Evolutionary conservation across 2,113 vertebrate species (phyloP), one percentile per base, ranked within the genome.

Genomic region (Oreochromis aureus): DNA sequence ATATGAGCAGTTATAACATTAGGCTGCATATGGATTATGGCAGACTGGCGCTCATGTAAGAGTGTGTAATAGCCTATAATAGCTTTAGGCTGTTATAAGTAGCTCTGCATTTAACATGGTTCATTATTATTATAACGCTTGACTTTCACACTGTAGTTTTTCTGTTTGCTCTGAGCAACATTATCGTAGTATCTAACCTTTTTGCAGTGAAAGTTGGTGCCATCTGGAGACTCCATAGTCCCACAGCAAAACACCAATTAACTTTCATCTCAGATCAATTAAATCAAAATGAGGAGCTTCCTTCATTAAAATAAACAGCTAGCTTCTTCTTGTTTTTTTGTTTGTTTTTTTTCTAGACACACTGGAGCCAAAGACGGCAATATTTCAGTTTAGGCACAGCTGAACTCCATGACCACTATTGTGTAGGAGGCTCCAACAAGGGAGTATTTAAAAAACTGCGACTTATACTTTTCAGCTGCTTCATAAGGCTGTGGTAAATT

Each of bases 361-460:
- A 87, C 59, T 86, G 87, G 88, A 94, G 91, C 91, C 90, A 71
- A 82, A 24, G 71, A 86, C 66, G 86, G 86, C 61, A 84, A 66
- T 87, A 81, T 92, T 87, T 94, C 81, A 91, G 36, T 92, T 81
- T 73, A 84, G 54, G 36, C 66, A 46, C 58, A 44, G 66, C 80
- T 87, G 80, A 91, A 91, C 71, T 86, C 27, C 41, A 66, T 24
- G 4, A 51, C 24, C 79, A 59, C 80, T 86, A 41, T 92, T 89
- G 80, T 91, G 83, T 81, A 81, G 85, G 82, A 58, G 84, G 73
- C 71, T 89, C 53, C 78, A 78, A 73, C 19, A 83, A 80, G 81
- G 80, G 76, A 89, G 44, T 81, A 32, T 66, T 89, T 22, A 71
- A 87, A 83, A 27, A 76, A 79, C 39, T 24, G 6, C 71, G 46